Evolutionary conservation across 2,797 vertebrate genomes (phyloP), one percentile per base, ranked within the genome.

Genomic region (Mycteria americana): DNA sequence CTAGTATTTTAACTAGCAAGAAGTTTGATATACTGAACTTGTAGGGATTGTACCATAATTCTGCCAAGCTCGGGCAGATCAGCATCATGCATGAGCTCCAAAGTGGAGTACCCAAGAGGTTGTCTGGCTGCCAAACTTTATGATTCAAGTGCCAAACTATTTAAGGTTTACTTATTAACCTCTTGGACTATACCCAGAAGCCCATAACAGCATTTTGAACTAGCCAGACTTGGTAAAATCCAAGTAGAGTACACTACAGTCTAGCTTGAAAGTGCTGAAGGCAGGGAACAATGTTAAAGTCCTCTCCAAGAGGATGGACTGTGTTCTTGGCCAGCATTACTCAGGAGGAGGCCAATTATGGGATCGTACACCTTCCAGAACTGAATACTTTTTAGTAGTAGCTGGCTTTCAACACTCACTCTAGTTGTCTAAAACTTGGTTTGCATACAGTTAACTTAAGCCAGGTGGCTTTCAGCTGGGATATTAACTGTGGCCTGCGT

Each of bases 141-240:
- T 57, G 81, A 65, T 92, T 92, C 56, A 59, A 79, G 48, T 74
- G 95, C 93, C 94, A 93, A 62, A 94, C 87, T 89, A 56, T 79
- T 89, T 84, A 96, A 64, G 80, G 70, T 90, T 97, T 92, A 81
- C 63, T 82, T 70, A 79, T 91, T 92, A 90, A 56, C 54, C 80
- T 83, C 85, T 82, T 91, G 92, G 91, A 91, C 67, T 70, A 9
- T 48, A 50, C 17, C 70, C 86, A 92, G 65, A 51, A 95, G 60
- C 45, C 69, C 81, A 89, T 62, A 93, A 22, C 37, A 93, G 63
- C 46, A 4, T 88, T 93, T 86, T 82, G 79, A 69, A 79, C 59
- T 73, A 74, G 69, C 46, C 59, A 46, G 73, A 72, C 16, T 16
- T 87, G 81, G 57, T 87, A 33, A 89, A 91, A 75, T 67, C 4